These are phyloP conservation scores for Lepidocyrtinus sp. DNA, from an alignment of 2,888 invertebrate genomes.

Conservation along the genomic window DNA sequence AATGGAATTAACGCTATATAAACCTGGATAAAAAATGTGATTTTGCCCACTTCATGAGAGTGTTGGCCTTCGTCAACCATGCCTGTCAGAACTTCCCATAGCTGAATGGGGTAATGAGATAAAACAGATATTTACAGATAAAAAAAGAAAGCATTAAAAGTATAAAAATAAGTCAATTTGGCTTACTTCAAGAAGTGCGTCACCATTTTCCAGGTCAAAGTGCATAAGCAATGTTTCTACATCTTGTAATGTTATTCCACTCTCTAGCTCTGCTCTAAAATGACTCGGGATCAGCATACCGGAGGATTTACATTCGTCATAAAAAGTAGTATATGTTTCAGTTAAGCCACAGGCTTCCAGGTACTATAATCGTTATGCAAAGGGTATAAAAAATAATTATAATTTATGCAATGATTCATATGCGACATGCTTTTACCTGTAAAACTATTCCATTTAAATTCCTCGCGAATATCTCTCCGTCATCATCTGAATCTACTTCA, in stretches of 20 bases:
- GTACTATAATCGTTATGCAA: conserved; percentile 54
- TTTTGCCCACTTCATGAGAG: conserved; percentile 47
- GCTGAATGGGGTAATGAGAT: conserved; percentile 25
- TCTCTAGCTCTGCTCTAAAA: conserved; percentile 40
- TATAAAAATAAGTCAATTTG: not conserved
- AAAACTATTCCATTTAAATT: conserved; percentile 59
- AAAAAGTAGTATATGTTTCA: conserved; percentile 64
- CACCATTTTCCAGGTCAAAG: conserved; percentile 67
- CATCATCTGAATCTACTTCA: conserved; percentile 28
- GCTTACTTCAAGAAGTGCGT: conserved; percentile 58
- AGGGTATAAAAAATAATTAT: not conserved
- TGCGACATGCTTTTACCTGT: conserved; percentile 50
- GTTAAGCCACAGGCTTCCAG: conserved; percentile 65
- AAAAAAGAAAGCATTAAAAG: no score
- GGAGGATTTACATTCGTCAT: conserved; percentile 62
- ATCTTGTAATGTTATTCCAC: conserved; percentile 54
- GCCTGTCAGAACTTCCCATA: conserved; percentile 51
- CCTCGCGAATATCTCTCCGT: conserved; percentile 46
- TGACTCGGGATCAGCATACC: conserved; percentile 55
- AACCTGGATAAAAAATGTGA: conserved; percentile 64
- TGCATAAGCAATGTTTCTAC: conserved; percentile 62
- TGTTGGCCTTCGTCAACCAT: conserved; percentile 37
- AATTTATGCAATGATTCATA: not conserved
- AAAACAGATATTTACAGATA: not conserved
- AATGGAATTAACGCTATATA: conserved; percentile 66